Conservation (phyloP, 2,888 invertebrate species). For the Scelioninae gen. 1 region DNA sequence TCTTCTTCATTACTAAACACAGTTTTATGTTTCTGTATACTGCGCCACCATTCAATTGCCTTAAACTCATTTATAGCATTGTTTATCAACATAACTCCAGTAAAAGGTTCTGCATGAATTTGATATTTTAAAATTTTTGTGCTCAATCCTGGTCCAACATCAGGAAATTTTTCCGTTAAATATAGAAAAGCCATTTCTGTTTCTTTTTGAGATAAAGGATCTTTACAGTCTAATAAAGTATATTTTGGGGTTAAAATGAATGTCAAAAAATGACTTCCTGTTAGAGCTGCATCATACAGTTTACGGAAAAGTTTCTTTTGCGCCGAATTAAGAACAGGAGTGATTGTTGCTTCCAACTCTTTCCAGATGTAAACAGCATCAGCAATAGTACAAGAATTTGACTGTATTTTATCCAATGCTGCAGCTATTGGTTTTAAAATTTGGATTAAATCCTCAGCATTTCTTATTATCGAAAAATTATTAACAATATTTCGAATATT, state of each 20-base stretch:
- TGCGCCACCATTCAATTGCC: constrained; percentile 19
- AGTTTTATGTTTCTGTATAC: constrained; percentile 11
- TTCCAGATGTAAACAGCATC: constrained; percentile 42
- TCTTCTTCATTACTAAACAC: constrained; percentile 15
- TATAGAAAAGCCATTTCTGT: not conserved
- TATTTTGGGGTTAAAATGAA: constrained; percentile 24
- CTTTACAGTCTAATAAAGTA: not conserved
- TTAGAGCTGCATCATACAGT: constrained; percentile 3
- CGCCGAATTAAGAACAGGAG: not conserved
- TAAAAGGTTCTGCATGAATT: constrained; percentile 9
- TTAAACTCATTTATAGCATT: not conserved
- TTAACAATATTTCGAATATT: constrained; percentile 15
- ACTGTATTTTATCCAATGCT: constrained; percentile 20
- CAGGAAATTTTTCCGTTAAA: not conserved
- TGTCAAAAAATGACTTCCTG: constrained; percentile 5
- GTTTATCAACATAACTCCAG: not conserved
- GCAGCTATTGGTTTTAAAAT: constrained; percentile 22
- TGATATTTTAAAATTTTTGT: constrained; percentile 14
- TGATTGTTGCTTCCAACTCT: constrained; percentile 16
- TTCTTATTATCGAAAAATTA: constrained; percentile 14
- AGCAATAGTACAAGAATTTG: constrained; percentile 29
- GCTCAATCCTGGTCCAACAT: not conserved
- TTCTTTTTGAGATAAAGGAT: constrained; percentile 2
- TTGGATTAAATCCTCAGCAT: constrained; percentile 9
- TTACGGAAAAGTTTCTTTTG: constrained; percentile 15